phyloP scores from a whole-genome alignment of 2,888 invertebrate species.

The Diogma glabrata region DNA sequence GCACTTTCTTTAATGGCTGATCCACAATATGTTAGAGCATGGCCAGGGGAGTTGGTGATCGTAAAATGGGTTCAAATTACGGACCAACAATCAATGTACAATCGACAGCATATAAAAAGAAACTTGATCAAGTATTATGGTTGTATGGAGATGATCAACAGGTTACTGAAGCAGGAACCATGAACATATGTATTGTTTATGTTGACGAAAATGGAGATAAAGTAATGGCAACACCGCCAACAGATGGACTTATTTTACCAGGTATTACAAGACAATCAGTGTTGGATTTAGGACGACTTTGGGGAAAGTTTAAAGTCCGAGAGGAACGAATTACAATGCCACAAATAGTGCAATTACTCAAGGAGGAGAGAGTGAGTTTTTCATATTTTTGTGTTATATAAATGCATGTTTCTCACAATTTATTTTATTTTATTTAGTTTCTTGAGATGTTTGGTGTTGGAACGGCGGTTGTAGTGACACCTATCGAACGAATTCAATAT shows the following conservation, averaged over 20 bases:
- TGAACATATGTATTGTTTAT: slow-evolving; percentile 91
- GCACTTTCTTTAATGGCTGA: slow-evolving; percentile 87
- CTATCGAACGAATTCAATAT: slow-evolving; percentile 77
- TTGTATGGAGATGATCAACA: slow-evolving; percentile 86
- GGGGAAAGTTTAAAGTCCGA: slow-evolving; percentile 75
- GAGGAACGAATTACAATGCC: slow-evolving; percentile 78
- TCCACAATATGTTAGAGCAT: slow-evolving; percentile 71
- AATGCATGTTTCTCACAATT: slow-evolving; percentile 7
- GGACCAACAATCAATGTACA: slow-evolving; percentile 78
- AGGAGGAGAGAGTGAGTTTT: slow-evolving; percentile 67
- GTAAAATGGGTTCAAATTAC: slow-evolving; percentile 92
- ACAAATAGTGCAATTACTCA: slow-evolving; percentile 57
- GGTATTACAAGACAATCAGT: slow-evolving; percentile 88
- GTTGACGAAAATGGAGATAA: slow-evolving; percentile 83
- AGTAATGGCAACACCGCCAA: slow-evolving; percentile 84
- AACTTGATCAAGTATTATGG: slow-evolving; percentile 94
- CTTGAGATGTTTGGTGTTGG: slow-evolving; percentile 97
- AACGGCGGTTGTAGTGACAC: slow-evolving; percentile 91
- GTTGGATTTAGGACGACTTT: slow-evolving; percentile 63
- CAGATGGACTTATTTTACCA: slow-evolving; percentile 89
- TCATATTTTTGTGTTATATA: not conserved
- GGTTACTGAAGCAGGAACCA: slow-evolving; percentile 94
- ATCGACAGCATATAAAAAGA: slow-evolving; percentile 59
- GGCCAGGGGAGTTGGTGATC: slow-evolving; percentile 92
- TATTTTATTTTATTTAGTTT: slow-evolving; percentile 47